Evolutionary conservation across 1,140 invertebrate genomes (phyloP), one percentile per base, ranked within the genome.

Genomic region (Hycleus cichorii): DNA sequence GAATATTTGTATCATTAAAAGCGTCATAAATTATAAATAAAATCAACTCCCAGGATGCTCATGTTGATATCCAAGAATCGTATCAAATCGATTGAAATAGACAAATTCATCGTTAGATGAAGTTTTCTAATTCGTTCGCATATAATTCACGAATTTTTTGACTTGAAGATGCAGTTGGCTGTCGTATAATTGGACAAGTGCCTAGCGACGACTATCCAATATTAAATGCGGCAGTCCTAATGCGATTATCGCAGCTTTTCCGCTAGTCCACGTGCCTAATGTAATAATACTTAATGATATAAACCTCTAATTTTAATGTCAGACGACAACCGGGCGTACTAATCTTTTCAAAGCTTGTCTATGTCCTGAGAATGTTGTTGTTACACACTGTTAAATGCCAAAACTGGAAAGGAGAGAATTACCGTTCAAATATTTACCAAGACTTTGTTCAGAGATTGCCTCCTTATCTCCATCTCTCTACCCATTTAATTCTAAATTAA

Each of bases 301-400:
- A 53, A 53, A 53, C 51, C 51, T 53, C 51, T 45, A 53, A 53
- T 53, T 53, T 53, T 53, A 53, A 53, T 53, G 51, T 46, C 43
- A 53, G 51, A 45, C 39, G 51, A 53, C 51, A 53, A 53, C 42
- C 51, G 51, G 51, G 40, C 9, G 51, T 32, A 53, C 51, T 53
- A 53, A 53, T 53, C 51, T 53, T 45, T 40, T 53, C 51, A 53
- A 53, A 46, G 51, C 51, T 46, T 18, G 51, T 39, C 51, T 46
- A 32, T 53, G 51, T 53, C 51, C 51, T 45, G 42, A 24, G 39
- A 53, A 53, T 44, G 51, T 53, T 53, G 11, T 26, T 12, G 3
- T 32, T 12, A 24, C 47, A 18, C 7, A 32, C 38, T 52, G n/a
- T 52, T 53, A 53, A 10, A 53, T 32, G 25, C 42, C 51, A 53